These are phyloP conservation scores for Rhagonycha fulva DNA, from an alignment of 2,888 invertebrate species.

Conservation along the genomic window DNA sequence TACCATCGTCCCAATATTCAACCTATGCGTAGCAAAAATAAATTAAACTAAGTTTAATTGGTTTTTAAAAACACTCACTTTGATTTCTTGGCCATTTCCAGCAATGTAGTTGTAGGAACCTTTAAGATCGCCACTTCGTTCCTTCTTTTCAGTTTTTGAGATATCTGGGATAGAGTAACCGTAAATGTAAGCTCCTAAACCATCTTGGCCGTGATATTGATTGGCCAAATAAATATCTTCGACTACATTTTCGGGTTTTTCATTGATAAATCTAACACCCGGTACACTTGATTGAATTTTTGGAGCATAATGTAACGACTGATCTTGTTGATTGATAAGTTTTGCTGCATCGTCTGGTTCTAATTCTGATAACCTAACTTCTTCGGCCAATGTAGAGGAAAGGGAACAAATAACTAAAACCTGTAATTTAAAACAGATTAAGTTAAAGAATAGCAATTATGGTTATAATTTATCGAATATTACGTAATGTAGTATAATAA, in stretches of 20 bases:
- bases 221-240: slow-evolving; percentile 73
- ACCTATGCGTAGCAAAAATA: slow-evolving; percentile 54
- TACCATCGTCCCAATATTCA: slow-evolving; percentile 73
- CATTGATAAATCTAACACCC: slow-evolving; percentile 52
- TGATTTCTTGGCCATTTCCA: slow-evolving; percentile 63
- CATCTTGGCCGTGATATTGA: slow-evolving; percentile 72
- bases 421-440: slow-evolving; percentile 8
- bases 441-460: background rate
- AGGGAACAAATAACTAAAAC: slow-evolving; percentile 8
- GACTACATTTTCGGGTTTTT: slow-evolving; percentile 65
- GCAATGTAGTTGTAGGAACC: slow-evolving; percentile 75
- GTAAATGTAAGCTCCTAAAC: slow-evolving; percentile 68
- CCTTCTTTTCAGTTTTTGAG: slow-evolving; percentile 72
- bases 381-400: slow-evolving; percentile 47
- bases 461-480: background rate
- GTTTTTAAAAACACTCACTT: slow-evolving; percentile 53
- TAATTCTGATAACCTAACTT: slow-evolving; percentile 58
- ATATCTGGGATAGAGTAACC: slow-evolving; percentile 77
- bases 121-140: slow-evolving; percentile 68
- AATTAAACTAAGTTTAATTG: background rate
- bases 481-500: background rate
- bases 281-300: slow-evolving; percentile 60
- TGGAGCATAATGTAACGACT: slow-evolving; percentile 56
- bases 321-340: slow-evolving; percentile 56
- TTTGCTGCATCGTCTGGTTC: slow-evolving; percentile 60